Evolutionary conservation across 2,797 vertebrate genomes (phyloP), one percentile per base, ranked within the genome.

Genomic region (Bryconaethiops microstoma): DNA sequence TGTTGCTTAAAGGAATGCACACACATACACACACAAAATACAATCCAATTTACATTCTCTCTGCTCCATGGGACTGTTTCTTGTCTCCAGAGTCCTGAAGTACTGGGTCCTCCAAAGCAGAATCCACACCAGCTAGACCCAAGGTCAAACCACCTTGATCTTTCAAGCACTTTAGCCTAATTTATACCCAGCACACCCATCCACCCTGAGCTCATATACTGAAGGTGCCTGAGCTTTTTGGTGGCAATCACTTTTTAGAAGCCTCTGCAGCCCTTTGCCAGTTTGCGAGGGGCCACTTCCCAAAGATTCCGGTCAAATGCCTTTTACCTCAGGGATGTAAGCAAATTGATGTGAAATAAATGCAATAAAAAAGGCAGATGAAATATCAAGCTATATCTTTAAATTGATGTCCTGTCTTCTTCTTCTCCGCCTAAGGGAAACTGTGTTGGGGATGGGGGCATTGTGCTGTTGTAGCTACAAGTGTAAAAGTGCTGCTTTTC

Each of bases 301-400:
- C 57, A 78, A 69, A 74, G 75, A 25, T 75, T 74, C 87, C 89
- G 85, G 91, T 92, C 92, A 92, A 90, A 92, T 88, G 90, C 90
- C 91, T 91, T 90, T 90, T 77, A 79, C 83, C 84, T 83, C 76
- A 14, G 74, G 91, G 84, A 88, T 89, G 89, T 91, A 86, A 92
- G 88, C 88, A 89, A 89, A 93, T 91, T 93, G 94, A 94, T 94
- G 90, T 83, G 90, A 88, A 88, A 88, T 92, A 93, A 93, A 93
- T 94, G 92, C 92, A 93, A 93, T 94, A 93, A 93, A 94, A 93
- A 92, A 89, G 89, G 88, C 89, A 91, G 91, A 92, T 94, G 90
- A 93, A 93, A 92, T 92, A 93, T 93, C 90, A 90, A 85, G 91
- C 89, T 74, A 89, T 92, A 93, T 91, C 90, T 92, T 90, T 93